Base-by-base conservation (phyloP, 2,797 vertebrate genomes). In the Melanotaenia parkinsoni region DNA sequence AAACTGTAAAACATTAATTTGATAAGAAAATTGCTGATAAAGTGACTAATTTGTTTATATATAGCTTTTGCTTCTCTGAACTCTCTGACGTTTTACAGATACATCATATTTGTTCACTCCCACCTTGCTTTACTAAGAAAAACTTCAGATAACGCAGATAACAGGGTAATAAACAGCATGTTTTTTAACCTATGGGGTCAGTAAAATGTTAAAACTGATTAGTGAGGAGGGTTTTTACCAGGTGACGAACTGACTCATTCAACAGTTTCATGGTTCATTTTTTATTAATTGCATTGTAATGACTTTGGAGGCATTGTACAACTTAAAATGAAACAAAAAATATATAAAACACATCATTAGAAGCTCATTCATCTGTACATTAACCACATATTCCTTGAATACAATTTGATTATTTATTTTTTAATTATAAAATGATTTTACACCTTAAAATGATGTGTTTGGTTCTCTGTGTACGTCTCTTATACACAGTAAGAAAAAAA, bases 371-470 rank as follows among this genome's bases (percentile, higher is more conserved):
- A 86, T 85, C 76, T 75, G 0, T 67, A 63, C 70, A 57, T 11
- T 14, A 50, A 45, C 50, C 4, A 64, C 56, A 90, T 90, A 92
- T 91, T 92, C 85, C 61, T 80, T 90, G 80, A 91, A 92, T 89
- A 91, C 77, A 89, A 86, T 88, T 67, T 53, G 1, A 22, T 10
- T 50, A 10, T 10, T 86, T 43, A 18, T 1, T 14, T 30, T 70
- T 84, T 1, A 77, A 88, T 90, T 79, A 80, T 12, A 84, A 84
- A 86, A 86, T 82, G 6, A 53, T 54, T 62, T 57, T 74, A 89
- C 91, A 93, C 76, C 86, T 84, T 89, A 89, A 91, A 92, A 91
- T 56, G 75, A 88, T 92, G 89, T 72, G 45, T 69, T 77, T 35
- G 74, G 18, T 20, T 76, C 11, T 58, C 6, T 82, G 22, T 63